Base-by-base conservation (phyloP, 2,888 invertebrate genomes). In the Oligia fasciuncula region DNA sequence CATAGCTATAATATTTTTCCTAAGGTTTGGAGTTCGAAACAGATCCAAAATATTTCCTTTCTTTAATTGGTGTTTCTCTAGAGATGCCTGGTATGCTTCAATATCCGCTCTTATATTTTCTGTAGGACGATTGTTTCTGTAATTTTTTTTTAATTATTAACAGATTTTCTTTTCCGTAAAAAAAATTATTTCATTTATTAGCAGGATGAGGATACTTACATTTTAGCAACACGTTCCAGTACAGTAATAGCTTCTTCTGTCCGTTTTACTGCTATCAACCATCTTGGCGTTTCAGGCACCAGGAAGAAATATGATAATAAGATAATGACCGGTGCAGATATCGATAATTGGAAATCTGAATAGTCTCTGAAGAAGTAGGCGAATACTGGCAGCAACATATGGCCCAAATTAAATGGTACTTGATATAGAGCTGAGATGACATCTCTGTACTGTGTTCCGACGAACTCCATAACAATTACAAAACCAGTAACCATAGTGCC, bases 251-350 rank as follows among this genome's bases (percentile, higher is more conserved):
- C 98, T 76, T 97, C 95, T n/a, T 98, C 97, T 67, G 97, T 97
- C 83, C 97, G 97, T 4, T 98, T 98, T 5, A 97, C 97, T 23
- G 98, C 98, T 81, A 98, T 96, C 46, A 98, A 96, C 98, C 98
- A 98, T 84, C 98, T 97, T 0, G 98, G 98, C 3, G 98, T 98
- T 94, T 98, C 98, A 0, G 98, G 98, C 29, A 98, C 93, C 54
- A 98, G 91, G 96, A 97, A 97, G 90, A 98, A 97, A 89, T 98
- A 98, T 0, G 97, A 94, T 29, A 98, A 94, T 78, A 98, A 94
- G 51, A 98, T 88, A 57, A 97, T 90, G 0, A 97, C 95, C 0
- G 97, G 97, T 54, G 97, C 90, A 0, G 98, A 98, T 83, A 98
- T 97, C 0, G 97, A 97, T n/a, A 98, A 94, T 94, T 98, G 98